Evolutionary conservation across 2,888 invertebrate species (phyloP).

Genomic region (Cremastinae sp.): DNA sequence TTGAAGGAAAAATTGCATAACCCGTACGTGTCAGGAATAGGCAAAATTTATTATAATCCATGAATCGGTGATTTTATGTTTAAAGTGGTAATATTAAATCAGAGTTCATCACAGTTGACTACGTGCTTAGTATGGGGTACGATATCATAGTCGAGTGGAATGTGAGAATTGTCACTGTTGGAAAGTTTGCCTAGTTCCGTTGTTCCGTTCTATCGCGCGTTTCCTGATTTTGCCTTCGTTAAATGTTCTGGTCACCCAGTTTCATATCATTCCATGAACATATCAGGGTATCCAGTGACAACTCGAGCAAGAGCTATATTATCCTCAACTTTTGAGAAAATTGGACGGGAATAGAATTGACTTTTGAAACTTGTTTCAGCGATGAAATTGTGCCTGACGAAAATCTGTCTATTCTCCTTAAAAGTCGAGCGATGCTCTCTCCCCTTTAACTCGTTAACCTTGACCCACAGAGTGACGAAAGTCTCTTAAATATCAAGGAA

Average conservation of each 20-base stretch:
- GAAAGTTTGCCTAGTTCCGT: conserved; percentile 23
- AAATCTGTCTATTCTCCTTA: conserved; percentile 17
- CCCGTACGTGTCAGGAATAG: too few species aligned
- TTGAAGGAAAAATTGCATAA: too few species aligned
- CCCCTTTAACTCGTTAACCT: conserved; percentile 22
- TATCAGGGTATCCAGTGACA: conserved; percentile 10
- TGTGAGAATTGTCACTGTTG: conserved; percentile 37
- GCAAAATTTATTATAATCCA: too few species aligned
- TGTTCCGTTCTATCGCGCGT: conserved; percentile 14
- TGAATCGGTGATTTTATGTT: too few species aligned
- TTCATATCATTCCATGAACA: conserved; percentile 23
- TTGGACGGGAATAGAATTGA: conserved; percentile 32
- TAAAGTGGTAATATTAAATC: too few species aligned
- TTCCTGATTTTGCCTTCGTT: conserved; percentile 34
- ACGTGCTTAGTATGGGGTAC: background rate
- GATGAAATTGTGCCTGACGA: background rate
- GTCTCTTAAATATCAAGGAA: background rate
- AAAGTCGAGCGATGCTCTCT: conserved; percentile 3
- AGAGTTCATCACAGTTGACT: background rate
- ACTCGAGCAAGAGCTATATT: conserved; percentile 29
- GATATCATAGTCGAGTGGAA: conserved; percentile 27
- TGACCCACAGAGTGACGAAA: background rate
- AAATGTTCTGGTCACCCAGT: conserved; percentile 19
- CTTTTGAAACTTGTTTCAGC: background rate
- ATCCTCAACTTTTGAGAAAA: conserved; percentile 43